phyloP scores from a whole-genome alignment of 53 echinoderm and acorn worm species.

The Arbacia lixula region DNA sequence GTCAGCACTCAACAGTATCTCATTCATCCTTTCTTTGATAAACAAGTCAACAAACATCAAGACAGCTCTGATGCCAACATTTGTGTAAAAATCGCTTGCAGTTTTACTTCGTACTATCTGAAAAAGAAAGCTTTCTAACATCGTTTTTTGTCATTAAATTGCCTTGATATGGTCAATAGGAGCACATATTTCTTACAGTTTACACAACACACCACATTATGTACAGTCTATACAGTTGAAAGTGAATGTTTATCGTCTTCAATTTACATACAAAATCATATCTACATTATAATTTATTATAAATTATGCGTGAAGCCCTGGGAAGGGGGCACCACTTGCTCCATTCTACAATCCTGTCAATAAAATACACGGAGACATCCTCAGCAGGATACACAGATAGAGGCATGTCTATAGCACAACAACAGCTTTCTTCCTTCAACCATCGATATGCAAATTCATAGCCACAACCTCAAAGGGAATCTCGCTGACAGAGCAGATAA shows the following conservation, averaged over 20 bases:
- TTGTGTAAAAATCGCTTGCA: conserved; percentile 56
- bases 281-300: conserved; percentile 5
- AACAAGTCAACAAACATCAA: too few species aligned
- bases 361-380: too few species aligned
- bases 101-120: conserved; percentile 33
- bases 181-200: conserved; percentile 22
- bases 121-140: conserved; percentile 37
- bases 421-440: too few species aligned
- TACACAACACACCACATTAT: conserved; percentile 5
- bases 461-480: too few species aligned
- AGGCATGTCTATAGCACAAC: too few species aligned
- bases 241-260: not conserved
- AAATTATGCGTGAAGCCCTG: not conserved
- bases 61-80: too few species aligned
- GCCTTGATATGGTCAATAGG: conserved; percentile 36
- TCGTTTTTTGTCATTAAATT: conserved; percentile 9
- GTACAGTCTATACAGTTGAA: conserved; percentile 25
- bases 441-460: too few species aligned
- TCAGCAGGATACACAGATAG: too few species aligned
- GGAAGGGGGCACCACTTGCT: not conserved
- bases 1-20: too few species aligned
- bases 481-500: too few species aligned
- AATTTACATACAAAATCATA: not conserved
- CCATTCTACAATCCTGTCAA: not conserved
- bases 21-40: too few species aligned